Percentiles rank a stretch among this genome's conserved stretches.
phyloP scores from a whole-genome alignment of 2,113 vertebrate genomes.

The Phalacrocorax brasilianus region DNA sequence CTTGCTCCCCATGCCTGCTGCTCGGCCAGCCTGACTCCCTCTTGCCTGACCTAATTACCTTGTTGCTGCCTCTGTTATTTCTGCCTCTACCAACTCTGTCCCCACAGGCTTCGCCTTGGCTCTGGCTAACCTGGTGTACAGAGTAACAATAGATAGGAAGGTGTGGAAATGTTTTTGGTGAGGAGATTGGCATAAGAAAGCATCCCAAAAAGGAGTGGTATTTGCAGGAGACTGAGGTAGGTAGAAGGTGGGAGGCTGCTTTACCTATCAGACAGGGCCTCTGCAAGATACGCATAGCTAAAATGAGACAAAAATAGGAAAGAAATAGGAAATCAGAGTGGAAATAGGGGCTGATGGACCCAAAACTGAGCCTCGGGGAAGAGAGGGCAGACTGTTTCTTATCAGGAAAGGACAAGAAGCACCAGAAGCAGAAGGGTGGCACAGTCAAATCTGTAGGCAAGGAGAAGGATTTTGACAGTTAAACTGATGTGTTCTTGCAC shows the following conservation, averaged over 20 bases:
- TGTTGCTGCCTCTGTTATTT: not conserved
- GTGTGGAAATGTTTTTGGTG: not conserved
- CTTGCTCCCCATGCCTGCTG: not conserved
- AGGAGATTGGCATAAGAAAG: not conserved
- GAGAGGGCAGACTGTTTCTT: not conserved
- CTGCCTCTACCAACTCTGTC: not conserved
- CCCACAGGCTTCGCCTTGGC: not conserved
- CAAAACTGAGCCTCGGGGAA: not conserved
- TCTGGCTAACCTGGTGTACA: not conserved
- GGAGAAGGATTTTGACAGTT: not conserved
- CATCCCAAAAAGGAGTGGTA: not conserved
- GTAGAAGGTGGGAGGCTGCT: not conserved
- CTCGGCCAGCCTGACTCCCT: not conserved
- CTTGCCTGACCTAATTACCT: not conserved
- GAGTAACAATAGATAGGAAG: not conserved
- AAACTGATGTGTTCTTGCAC: not conserved
- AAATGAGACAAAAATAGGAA: not conserved
- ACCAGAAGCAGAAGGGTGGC: not conserved
- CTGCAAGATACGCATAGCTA: not conserved
- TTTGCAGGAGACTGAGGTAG: not conserved
- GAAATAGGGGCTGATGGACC: not conserved
- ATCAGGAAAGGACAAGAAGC: not conserved
- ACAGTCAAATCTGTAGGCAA: not conserved
- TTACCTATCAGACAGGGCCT: not conserved
- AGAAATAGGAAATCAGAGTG: not conserved